Evolutionary conservation across 2,113 vertebrate genomes (phyloP).

Genomic region (Polypterus senegalus): DNA sequence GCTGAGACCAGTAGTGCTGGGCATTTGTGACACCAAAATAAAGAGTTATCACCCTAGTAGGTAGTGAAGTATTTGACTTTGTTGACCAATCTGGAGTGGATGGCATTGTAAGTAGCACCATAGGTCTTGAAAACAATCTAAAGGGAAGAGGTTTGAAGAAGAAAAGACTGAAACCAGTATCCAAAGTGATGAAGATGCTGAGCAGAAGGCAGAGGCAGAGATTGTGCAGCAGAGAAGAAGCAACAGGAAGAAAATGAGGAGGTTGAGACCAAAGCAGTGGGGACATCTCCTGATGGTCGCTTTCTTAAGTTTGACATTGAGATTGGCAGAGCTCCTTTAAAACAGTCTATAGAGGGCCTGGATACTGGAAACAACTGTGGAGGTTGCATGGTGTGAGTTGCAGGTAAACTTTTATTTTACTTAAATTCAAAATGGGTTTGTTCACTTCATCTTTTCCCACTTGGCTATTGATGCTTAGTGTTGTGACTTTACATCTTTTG

Average conservation of each 20-base stretch:
- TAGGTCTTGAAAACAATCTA: conserved; percentile 23
- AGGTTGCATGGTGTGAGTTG: conserved; percentile 95
- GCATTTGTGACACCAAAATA: conserved; percentile 21
- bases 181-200: conserved; percentile 42
- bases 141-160: conserved; percentile 23
- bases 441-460: background rate
- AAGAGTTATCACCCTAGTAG: conserved; percentile 21
- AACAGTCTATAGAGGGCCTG: conserved; percentile 93
- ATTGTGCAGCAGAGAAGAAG: conserved; percentile 58
- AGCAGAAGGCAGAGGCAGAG: conserved; percentile 40
- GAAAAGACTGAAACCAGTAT: conserved; percentile 33
- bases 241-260: conserved; percentile 78
- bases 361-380: conserved; percentile 96
- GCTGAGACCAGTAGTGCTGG: conserved; percentile 25
- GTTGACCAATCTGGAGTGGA: conserved; percentile 23
- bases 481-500: too few species aligned
- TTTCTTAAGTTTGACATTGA: conserved; percentile 97
- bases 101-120: conserved; percentile 21
- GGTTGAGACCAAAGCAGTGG: conserved; percentile 91
- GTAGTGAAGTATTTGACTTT: conserved; percentile 23
- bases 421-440: background rate
- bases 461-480: too few species aligned
- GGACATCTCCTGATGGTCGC: conserved; percentile 84
- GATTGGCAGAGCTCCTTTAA: conserved; percentile 92
- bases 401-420: conserved; percentile 58